Base-by-base conservation (phyloP, 2,888 invertebrate species). In the Pterobdella sp. region DNA sequence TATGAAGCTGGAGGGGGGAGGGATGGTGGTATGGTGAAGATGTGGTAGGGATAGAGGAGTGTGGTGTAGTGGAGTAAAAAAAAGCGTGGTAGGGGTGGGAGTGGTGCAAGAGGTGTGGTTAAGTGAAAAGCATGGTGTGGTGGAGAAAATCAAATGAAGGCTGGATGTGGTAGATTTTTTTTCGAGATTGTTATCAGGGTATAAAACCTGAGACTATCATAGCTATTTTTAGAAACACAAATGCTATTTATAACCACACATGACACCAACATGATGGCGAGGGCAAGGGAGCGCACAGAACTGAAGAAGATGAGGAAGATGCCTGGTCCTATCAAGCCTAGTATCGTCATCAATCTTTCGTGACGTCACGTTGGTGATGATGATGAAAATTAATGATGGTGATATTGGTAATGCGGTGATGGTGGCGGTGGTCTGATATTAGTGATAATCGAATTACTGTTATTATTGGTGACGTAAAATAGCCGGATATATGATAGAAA, bases 301-400 rank as follows among this genome's bases (percentile, higher is more conserved):
- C 88, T 88, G 82, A 90, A 90, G 76, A 88, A 87, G 60, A 90
- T 84, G 60, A 90, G 83, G 82, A 89, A 89, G 73, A 89, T 81
- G n/a, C 88, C 90, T 0, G 90, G 90, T 26, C 89, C 90, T 22
- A 90, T 84, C 32, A 90, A 84, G 36, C 90, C 90, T 73, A 90
- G 86, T 77, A 87, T 86, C 0, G 90, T 90, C 90, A 90, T 90
- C 67, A 90, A 83, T 76, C 60, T 56, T 22, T 18, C 22, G 49
- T 42, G 49, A 14, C 10, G 7, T 7, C 22, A 22, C 22, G 49
- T 42, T 7, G 7, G 49, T 42, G 49, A 42, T 42, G 22, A 42
- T 7, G 42, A 42, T 42, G 7, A 18, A 14, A 14, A 14, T 42
- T 42, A 18, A 42, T 42, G 42, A 42, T 42, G 42, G 42, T 42